A percentile compares a stretch with the other conserved stretches of the same genome.
phyloP scores from a whole-genome alignment of 2,113 vertebrate genomes.

The Trematocara nigrifrons region DNA sequence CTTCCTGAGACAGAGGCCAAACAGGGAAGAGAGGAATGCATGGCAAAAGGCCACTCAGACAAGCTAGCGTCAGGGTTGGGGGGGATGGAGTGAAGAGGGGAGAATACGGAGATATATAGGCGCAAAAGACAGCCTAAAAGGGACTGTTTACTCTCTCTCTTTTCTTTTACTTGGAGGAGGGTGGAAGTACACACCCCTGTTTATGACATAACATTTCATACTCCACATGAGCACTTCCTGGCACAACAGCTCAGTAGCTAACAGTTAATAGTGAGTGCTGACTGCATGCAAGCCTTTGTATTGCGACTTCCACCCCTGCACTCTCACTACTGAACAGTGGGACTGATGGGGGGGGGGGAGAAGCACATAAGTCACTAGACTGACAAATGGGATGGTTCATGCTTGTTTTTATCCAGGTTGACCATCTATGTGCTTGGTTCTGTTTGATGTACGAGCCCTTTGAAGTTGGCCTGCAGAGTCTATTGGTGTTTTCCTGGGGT shows the following conservation, averaged over 20 bases:
- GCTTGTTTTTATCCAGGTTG: slow-evolving; percentile 44
- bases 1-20: slow-evolving; percentile 83
- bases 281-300: not conserved
- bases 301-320: not conserved
- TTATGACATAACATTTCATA: slow-evolving; percentile 15
- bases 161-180: not conserved
- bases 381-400: slow-evolving; percentile 45
- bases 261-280: not conserved
- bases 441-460: slow-evolving; percentile 66
- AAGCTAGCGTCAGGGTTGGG: slow-evolving; percentile 65
- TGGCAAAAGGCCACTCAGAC: slow-evolving; percentile 74
- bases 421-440: slow-evolving; percentile 47
- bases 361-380: slow-evolving; percentile 29
- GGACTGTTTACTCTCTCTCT: not conserved
- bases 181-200: not conserved
- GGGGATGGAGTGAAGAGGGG: not conserved
- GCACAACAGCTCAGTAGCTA: not conserved
- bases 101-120: slow-evolving; percentile 1
- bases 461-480: slow-evolving; percentile 61
- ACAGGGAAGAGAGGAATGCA: slow-evolving; percentile 74
- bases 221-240: not conserved
- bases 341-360: slow-evolving; percentile 1
- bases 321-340: not conserved
- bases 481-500: slow-evolving; percentile 67
- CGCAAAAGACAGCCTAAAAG: slow-evolving; percentile 32